Base-by-base conservation (phyloP, 2,888 invertebrate genomes). In the Ichneumoninae sp. region DNA sequence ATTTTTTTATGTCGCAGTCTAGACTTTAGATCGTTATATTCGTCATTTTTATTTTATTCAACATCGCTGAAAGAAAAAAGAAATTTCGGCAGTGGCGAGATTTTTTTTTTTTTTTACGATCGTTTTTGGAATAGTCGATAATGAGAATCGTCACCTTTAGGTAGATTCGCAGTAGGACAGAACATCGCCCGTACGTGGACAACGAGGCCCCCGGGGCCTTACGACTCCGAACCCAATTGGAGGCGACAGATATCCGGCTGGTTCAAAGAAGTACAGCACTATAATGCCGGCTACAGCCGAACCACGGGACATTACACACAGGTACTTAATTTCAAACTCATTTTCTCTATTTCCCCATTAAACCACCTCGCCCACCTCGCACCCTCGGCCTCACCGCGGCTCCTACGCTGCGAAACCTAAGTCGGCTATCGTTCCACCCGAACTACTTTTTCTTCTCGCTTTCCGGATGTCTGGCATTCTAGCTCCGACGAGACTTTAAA, bases 141-240 rank as follows among this genome's bases (percentile, higher is more conserved):
- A 60, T 33, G 30, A 62, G 26, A 62, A 6, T 13, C 33, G 30
- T 33, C 26, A 86, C 88, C 71, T 92, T 50, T 90, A 95, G 97
- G 95, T 85, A 95, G 97, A 86, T 97, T 97, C 93, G 95, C 96
- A 0, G 97, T 97, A 86, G 97, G 97, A n/a, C 97, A 97, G 93
- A 98, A 98, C 93, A 95, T 97, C 81, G 97, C 97, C 0, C 96
- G 96, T 85, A 96, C 96, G 10, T 97, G 97, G 97, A 97, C 97
- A 83, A 97, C 96, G 76, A 95, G 95, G 80, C 94, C 95, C 8
- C 96, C 96, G 71, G 94, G 94, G 83, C 94, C 95, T 16, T 92
- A 94, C 84, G 96, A 96, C 90, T 95, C 95, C 74, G 94, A 95
- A 71, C 96, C 97, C 1, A 96, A 97, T 92, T 97, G 97, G 94